These are phyloP conservation scores for Aspidapion aeneum DNA, from an alignment of 2,888 invertebrate species.

Conservation along the genomic window DNA sequence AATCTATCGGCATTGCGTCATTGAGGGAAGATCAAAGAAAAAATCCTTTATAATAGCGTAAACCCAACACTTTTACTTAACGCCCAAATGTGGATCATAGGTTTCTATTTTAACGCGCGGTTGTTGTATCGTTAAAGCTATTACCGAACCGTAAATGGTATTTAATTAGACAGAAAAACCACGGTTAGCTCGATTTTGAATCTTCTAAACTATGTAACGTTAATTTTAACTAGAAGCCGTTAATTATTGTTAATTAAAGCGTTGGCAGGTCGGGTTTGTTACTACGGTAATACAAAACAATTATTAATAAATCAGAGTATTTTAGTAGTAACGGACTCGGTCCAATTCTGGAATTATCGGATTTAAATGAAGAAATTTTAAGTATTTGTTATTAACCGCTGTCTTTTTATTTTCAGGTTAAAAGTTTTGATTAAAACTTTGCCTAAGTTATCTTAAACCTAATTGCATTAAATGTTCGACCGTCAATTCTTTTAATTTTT, in stretches of 20 bases:
- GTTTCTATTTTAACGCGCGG: neutral
- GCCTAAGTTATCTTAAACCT: no score
- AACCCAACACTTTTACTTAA: neutral
- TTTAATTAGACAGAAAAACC: neutral
- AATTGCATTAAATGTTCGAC: no score
- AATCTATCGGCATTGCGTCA: neutral
- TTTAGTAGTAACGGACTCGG: neutral
- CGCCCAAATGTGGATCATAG: neutral
- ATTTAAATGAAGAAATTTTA: no score
- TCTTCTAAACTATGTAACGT: no score
- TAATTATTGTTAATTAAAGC: conserved; percentile 31
- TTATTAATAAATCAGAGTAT: conserved; percentile 25
- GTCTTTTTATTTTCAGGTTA: no score
- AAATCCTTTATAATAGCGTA: neutral
- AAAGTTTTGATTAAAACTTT: no score
- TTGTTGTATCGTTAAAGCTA: neutral
- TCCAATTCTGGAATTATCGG: no score
- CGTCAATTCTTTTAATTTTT: no score
- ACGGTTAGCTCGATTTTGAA: neutral
- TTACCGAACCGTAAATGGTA: neutral
- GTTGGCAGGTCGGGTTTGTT: neutral
- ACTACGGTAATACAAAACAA: conserved; percentile 25
- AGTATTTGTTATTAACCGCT: no score
- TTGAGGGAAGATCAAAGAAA: neutral
- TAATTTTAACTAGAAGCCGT: conserved; percentile 23